These are phyloP conservation scores for Onthophagus sagittarius DNA, from an alignment of 2,888 invertebrate genomes.

Conservation along the genomic window DNA sequence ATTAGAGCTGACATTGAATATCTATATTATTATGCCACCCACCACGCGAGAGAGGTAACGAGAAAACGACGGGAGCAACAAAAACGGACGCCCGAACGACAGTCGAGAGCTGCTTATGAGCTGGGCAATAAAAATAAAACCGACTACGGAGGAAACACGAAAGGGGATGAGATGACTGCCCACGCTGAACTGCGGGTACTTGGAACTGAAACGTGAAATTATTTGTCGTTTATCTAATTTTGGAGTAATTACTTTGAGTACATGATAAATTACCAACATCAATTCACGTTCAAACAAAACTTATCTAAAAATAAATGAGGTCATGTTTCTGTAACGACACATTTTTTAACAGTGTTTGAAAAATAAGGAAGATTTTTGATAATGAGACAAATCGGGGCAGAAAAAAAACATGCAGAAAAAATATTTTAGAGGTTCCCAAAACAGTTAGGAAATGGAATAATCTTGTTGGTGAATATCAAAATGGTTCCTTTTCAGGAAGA, in stretches of 20 bases:
- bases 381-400: no score
- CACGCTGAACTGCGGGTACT: constrained; percentile 3
- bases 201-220: constrained; percentile 4
- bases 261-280: not conserved
- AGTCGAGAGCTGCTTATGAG: not conserved
- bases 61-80: constrained; percentile 21
- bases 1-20: constrained; percentile 36
- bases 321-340: no score
- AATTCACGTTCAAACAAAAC: not conserved
- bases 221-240: not conserved
- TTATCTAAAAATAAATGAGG: not conserved
- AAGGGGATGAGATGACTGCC: not conserved
- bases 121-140: not conserved
- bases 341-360: no score
- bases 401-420: no score
- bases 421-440: no score
- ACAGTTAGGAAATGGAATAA: no score
- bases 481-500: no score
- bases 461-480: no score
- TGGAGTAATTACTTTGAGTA: not conserved
- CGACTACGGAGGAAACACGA: constrained; percentile 15
- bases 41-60: constrained; percentile 30
- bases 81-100: not conserved
- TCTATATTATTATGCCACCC: constrained; percentile 39
- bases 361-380: no score